Evolutionary conservation across 2,888 invertebrate species (phyloP).

Genomic region (Frankliniella fusca): DNA sequence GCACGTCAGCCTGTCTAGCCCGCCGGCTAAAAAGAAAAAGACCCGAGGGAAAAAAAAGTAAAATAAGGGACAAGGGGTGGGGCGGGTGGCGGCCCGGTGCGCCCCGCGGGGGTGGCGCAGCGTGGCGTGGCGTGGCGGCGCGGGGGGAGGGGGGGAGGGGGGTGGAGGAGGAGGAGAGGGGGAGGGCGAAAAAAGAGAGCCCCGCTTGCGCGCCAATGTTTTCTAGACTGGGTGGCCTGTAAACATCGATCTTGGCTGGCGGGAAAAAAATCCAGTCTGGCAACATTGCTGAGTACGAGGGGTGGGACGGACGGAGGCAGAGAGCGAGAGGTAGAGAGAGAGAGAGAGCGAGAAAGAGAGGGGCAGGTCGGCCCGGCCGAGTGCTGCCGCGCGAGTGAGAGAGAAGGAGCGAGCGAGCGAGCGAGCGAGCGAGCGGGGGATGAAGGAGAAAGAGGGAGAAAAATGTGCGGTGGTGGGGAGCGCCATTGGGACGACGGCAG

Average conservation of each 20-base stretch:
- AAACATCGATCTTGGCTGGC: slow-evolving; percentile 26
- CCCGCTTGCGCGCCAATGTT: slow-evolving; percentile 25
- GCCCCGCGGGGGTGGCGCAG: neutral
- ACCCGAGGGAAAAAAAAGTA: neutral
- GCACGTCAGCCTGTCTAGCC: slow-evolving; percentile 23
- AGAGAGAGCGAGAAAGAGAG: neutral
- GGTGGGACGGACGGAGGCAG: neutral
- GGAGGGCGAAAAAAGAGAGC: slow-evolving; percentile 9
- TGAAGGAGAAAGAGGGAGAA: slow-evolving; percentile 12
- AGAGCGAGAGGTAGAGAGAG: neutral
- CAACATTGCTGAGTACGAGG: slow-evolving; percentile 26
- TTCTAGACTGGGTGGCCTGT: slow-evolving; percentile 25
- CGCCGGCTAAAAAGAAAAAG: slow-evolving; percentile 22
- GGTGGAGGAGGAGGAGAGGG: neutral
- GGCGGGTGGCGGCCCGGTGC: neutral
- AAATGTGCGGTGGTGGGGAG: slow-evolving; percentile 23
- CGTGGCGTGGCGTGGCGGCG: neutral
- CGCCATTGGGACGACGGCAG: neutral
- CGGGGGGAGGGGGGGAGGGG: neutral
- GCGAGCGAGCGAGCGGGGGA: neutral
- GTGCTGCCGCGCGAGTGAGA: no score
- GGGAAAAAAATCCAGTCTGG: slow-evolving; percentile 26
- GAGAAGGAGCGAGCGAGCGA: neutral
- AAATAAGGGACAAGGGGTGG: neutral
- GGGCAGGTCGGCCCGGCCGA: slow-evolving; percentile 7